Conservation (phyloP, 2,113 vertebrate genomes). For the Osmerus eperlanus region DNA sequence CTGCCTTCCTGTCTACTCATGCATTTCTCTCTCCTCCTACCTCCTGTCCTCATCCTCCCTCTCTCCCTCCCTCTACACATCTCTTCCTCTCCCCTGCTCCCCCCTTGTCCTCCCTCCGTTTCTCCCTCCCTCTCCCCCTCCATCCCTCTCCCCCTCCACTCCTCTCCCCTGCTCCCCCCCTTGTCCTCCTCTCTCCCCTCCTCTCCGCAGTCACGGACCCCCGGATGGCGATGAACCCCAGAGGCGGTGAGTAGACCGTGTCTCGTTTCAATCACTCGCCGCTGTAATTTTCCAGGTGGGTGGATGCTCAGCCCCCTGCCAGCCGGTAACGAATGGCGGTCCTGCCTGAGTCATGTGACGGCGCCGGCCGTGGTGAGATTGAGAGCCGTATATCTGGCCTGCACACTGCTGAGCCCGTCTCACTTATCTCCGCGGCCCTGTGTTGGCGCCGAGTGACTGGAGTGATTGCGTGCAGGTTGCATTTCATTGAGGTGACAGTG, state of each 20-base stretch:
- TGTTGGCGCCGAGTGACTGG: conserved; percentile 22
- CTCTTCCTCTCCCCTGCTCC: conserved; percentile 21
- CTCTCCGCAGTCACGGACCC: conserved; percentile 64
- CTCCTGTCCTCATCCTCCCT: background rate
- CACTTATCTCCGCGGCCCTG: conserved; percentile 16
- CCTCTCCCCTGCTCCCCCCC: background rate
- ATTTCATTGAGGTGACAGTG: background rate
- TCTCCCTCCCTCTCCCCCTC: background rate
- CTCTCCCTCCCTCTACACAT: background rate
- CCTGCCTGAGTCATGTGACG: conserved; percentile 36
- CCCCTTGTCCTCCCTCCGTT: background rate
- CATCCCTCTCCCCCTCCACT: conserved; percentile 29
- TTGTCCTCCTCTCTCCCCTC: background rate
- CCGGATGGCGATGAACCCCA: conserved; percentile 70
- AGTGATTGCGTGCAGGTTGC: conserved; percentile 20
- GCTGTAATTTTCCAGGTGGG: conserved; percentile 69
- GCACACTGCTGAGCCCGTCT: background rate
- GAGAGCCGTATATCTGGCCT: conserved; percentile 21
- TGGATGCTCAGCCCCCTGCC: conserved; percentile 55
- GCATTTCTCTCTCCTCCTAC: too few species aligned
- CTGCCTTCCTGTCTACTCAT: too few species aligned
- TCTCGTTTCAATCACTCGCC: conserved; percentile 61
- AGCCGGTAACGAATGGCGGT: conserved; percentile 50
- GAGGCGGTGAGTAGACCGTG: conserved; percentile 66
- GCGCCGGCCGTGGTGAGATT: conserved; percentile 36